Evolutionary conservation across 1,140 invertebrate genomes (phyloP), one percentile per base, ranked within the genome.

Genomic region (Diorhabda sublineata): DNA sequence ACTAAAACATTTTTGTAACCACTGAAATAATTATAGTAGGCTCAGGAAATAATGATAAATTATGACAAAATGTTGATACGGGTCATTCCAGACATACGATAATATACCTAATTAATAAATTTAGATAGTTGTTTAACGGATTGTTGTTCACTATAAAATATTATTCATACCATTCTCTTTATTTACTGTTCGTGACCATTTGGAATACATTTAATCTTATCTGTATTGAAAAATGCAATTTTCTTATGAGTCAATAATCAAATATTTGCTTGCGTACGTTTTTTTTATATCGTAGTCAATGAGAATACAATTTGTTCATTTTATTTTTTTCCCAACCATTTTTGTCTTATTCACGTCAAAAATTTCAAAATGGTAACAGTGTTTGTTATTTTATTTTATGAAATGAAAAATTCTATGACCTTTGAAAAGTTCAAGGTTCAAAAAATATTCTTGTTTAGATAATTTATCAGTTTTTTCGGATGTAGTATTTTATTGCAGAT

Each of bases 41-140:
- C 64, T 65, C 64, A 65, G 64, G 64, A 65, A 65, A 65, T 56
- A 58, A 65, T 65, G 64, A 65, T 65, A 65, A 65, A 65, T 65
- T 57, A 11, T 58, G 52, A 65, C 64, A 65, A 65, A 65, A 65
- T 58, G 64, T 57, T 65, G 64, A 65, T 65, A 65, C 8, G 47
- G 64, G 6, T 42, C 52, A 58, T 9, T 26, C 52, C 64, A 65
- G 64, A 65, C 64, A 65, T 57, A 65, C 26, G n/a, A 58, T 58
- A 45, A 57, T 41, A 42, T 56, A 56, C 42, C 52, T 65, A 65
- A 65, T 65, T 65, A 52, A 44, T 64, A 64, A 64, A 43, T 64
- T n/a, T 43, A 64, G 42, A 64, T 52, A 52, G 5, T 11, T 64
- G 11, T 64, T 26, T 52, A 64, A 64, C 62, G 62, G 45, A 45